Percentiles rank a stretch among this genome's conserved stretches.
phyloP scores from a whole-genome alignment of 2,113 vertebrate genomes.

The Helogale parvula region DNA sequence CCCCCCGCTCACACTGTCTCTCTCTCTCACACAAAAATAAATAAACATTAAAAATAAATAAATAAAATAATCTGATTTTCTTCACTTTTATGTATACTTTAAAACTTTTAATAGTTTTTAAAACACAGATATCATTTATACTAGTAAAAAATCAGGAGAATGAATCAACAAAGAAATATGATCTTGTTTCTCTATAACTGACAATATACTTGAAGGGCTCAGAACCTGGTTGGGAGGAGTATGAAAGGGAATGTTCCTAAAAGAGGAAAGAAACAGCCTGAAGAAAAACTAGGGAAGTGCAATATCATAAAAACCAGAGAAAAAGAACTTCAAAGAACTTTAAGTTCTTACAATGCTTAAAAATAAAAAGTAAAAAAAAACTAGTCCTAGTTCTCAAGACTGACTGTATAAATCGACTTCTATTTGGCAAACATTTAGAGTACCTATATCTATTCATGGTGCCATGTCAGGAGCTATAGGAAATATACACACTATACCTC shows the following conservation, averaged over 20 bases:
- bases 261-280: not conserved
- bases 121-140: not conserved
- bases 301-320: not conserved
- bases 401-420: not conserved
- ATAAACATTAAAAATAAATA: too few relatives aligned
- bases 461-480: not conserved
- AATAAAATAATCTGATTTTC: not conserved
- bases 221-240: not conserved
- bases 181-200: not conserved
- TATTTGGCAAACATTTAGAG: constrained; percentile 16
- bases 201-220: not conserved
- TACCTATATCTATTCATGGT: not conserved
- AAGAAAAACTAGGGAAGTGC: constrained; percentile 6
- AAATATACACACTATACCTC: not conserved
- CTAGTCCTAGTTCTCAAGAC: not conserved
- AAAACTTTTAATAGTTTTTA: not conserved
- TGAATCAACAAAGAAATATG: constrained; percentile 11
- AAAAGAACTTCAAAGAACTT: constrained; percentile 21
- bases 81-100: constrained; percentile 29
- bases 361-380: not conserved
- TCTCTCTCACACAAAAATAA: too few relatives aligned
- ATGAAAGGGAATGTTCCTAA: not conserved
- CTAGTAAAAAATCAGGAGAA: constrained; percentile 13
- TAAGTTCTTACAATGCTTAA: not conserved
- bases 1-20: too few relatives aligned